Base-by-base conservation (phyloP, 2,888 invertebrate genomes). In the Amiota communis region DNA sequence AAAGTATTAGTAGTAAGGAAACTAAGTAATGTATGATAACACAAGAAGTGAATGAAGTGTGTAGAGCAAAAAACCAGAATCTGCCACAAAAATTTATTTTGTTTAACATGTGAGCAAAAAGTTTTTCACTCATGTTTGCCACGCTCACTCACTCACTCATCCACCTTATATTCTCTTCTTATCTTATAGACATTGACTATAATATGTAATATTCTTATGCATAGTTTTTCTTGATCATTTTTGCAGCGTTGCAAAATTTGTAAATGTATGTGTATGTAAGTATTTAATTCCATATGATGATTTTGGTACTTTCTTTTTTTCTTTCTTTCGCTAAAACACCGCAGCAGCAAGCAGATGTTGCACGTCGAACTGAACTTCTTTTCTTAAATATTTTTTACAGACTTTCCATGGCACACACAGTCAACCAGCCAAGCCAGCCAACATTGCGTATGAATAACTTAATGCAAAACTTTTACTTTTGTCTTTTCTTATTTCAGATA, bases 81-180 rank as follows among this genome's bases (percentile, higher is more conserved):
- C 78, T 80, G 81, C 82, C 77, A 81, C 81, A 81, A 83, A n/a
- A 49, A 83, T 83, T 83, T 83, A 77, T 79, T 83, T 82, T 83
- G 83, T 83, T 83, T 80, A 80, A 77, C 77, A 83, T 82, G 81
- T 71, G 76, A 74, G 76, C n/a, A n/a, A 36, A 53, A 69, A 69
- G 46, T 47, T 64, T 47, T 64, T 47, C 64, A 64, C 47, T 65
- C 48, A 48, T 20, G 17, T 57, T 13, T 13, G 57, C 57, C 59
- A 59, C 63, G 13, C 3, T 23, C 3, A 23, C 67, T 51, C 1
- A 23, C 23, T 23, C 23, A 23, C 23, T n/a, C 23, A 23, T 2
- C 13, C 61, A 53, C 12, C 2, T 17, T 2, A 1, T 13, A 13
- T 10, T 61, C 8, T 23, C 63, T 63, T 36, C 13, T 63, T 1